Evolutionary conservation across 1,140 invertebrate genomes (phyloP).

Genomic region (Nasonia vitripennis): DNA sequence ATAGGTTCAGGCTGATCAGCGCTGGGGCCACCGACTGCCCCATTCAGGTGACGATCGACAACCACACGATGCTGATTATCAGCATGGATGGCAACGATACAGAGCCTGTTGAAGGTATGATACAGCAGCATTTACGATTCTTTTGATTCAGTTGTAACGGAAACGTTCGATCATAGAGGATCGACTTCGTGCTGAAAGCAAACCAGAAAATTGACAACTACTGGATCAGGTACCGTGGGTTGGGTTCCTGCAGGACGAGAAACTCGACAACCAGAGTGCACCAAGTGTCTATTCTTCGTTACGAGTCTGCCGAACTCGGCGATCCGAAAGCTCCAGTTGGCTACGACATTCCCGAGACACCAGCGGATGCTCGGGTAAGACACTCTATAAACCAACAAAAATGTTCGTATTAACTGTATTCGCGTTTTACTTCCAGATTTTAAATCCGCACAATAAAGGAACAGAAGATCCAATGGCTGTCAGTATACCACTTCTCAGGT

Average conservation of each 20-base stretch:
- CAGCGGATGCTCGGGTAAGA: background rate
- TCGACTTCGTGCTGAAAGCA: slow-evolving; percentile 85
- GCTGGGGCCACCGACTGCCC: background rate
- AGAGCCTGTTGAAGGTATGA: background rate
- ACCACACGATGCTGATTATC: background rate
- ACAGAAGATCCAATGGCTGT: background rate
- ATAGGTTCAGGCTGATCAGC: background rate
- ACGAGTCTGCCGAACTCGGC: slow-evolving; percentile 78
- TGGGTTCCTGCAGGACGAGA: slow-evolving; percentile 84
- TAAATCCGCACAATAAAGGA: slow-evolving; percentile 1
- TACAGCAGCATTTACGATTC: background rate
- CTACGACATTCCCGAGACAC: background rate
- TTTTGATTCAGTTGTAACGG: too few relatives aligned
- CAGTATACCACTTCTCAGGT: background rate
- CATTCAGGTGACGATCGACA: background rate
- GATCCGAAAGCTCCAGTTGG: slow-evolving; percentile 74
- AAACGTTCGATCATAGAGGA: slow-evolving; percentile 76
- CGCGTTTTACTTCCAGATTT: background rate
- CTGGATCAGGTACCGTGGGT: background rate
- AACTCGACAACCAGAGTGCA: slow-evolving; percentile 73
- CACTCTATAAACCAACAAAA: background rate
- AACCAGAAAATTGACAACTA: background rate
- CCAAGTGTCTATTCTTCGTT: slow-evolving; percentile 88
- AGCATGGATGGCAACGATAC: background rate
- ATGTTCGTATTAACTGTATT: background rate